These are phyloP conservation scores for Lethocerus indicus DNA, from an alignment of 1,140 invertebrate species.

Conservation along the genomic window DNA sequence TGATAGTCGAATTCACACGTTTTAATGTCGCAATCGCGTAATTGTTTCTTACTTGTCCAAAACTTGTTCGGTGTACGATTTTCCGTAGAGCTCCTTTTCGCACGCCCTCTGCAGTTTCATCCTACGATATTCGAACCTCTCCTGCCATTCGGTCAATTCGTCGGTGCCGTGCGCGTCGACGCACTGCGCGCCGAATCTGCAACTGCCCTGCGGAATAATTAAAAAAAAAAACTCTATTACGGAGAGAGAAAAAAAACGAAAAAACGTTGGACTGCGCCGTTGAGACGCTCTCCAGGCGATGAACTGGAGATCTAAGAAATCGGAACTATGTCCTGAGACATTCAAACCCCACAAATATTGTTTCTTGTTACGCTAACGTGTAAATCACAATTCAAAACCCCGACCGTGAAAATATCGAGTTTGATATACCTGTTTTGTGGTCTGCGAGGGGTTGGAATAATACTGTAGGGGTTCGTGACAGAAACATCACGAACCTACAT, in stretches of 20 bases:
- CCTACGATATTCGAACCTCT: constrained; percentile 45
- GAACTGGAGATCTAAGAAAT: not conserved
- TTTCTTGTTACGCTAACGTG: not conserved
- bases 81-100: constrained; percentile 48
- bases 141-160: constrained; percentile 57
- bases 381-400: not conserved
- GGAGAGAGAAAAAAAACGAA: not conserved
- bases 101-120: constrained; percentile 44
- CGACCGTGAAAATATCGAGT: no score
- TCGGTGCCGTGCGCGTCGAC: constrained; percentile 55
- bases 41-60: constrained; percentile 41
- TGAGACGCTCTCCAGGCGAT: not conserved
- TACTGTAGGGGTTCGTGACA: no score
- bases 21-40: no score
- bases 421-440: no score
- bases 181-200: constrained; percentile 50
- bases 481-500: no score
- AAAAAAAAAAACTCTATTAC: not conserved
- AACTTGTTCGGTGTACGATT: constrained; percentile 44
- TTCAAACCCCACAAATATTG: not conserved
- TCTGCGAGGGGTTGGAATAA: no score
- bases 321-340: not conserved
- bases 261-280: not conserved
- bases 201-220: constrained; percentile 25
- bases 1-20: no score